Evolutionary conservation across 2,888 invertebrate species (phyloP).

Genomic region (Idaea dimidiata): DNA sequence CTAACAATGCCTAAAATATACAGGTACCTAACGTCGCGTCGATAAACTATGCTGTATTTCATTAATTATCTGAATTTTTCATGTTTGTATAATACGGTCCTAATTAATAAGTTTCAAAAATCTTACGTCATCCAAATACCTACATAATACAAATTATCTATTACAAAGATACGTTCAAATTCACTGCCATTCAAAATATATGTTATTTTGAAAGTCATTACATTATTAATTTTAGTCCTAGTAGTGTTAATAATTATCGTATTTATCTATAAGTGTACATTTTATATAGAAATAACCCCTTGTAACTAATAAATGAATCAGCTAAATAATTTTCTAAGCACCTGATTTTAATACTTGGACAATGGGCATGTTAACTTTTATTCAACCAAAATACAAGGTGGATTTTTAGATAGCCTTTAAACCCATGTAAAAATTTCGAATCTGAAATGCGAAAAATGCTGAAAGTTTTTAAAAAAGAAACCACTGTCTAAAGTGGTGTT

Average conservation of each 20-base stretch:
- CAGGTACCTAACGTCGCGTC: neutral
- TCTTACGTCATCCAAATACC: neutral
- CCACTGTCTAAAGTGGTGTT: too few species aligned
- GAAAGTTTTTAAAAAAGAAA: too few species aligned
- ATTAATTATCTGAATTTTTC: neutral
- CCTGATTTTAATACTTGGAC: slow-evolving; percentile 42
- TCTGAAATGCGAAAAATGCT: too few species aligned
- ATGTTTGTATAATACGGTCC: neutral
- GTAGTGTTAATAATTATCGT: slow-evolving; percentile 44
- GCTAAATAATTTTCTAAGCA: slow-evolving; percentile 49
- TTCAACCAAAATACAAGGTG: slow-evolving; percentile 4
- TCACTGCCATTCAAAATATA: slow-evolving; percentile 39
- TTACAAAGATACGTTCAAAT: slow-evolving; percentile 20
- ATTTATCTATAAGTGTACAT: slow-evolving; percentile 58
- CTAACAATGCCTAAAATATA: neutral
- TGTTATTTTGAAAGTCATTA: slow-evolving; percentile 26
- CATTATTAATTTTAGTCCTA: slow-evolving; percentile 30
- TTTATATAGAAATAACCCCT: slow-evolving; percentile 52
- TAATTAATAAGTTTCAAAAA: neutral
- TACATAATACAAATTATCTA: neutral
- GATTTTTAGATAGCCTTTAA: too few species aligned
- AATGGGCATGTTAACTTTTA: slow-evolving; percentile 19
- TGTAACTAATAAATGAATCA: slow-evolving; percentile 38
- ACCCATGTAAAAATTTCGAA: too few species aligned
- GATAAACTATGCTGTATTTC: neutral